A percentile compares a stretch with the other conserved stretches of the same genome.
Evolutionary conservation across 2,888 invertebrate genomes (phyloP).

Genomic region (Falcaria lacertinaria): DNA sequence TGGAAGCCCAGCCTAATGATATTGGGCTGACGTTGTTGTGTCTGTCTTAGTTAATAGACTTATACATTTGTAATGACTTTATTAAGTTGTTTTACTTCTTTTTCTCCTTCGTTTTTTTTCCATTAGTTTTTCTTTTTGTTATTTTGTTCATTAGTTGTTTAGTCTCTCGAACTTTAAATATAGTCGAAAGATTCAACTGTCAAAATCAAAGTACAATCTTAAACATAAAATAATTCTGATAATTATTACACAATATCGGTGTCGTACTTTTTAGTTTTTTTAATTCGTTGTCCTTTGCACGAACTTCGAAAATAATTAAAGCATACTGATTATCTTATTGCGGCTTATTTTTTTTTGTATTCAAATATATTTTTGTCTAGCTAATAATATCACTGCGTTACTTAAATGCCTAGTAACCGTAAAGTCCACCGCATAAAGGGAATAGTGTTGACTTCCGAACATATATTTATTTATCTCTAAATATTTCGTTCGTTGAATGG

Average conservation of each 20-base stretch:
- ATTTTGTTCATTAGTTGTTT: no score
- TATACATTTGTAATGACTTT: constrained; percentile 17
- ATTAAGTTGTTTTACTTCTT: neutral
- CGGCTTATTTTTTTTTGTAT: no score
- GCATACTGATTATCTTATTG: no score
- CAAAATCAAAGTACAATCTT: no score
- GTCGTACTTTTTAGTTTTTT: no score
- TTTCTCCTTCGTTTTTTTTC: neutral
- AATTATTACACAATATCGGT: no score
- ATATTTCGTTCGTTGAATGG: constrained; percentile 23
- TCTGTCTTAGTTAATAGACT: constrained; percentile 23
- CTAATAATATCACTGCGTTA: constrained; percentile 50
- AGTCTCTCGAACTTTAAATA: no score
- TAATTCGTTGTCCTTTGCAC: no score
- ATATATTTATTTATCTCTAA: constrained; percentile 21
- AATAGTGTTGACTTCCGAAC: constrained; percentile 44
- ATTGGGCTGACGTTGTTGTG: constrained; percentile 45
- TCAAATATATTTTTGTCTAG: constrained; percentile 47
- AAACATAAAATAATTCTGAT: no score
- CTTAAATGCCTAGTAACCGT: constrained; percentile 55
- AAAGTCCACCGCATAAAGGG: constrained; percentile 45
- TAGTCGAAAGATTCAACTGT: no score
- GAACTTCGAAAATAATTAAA: no score
- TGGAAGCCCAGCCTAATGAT: constrained; percentile 51
- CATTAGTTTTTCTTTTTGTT: no score